These are phyloP conservation scores for Alca torda DNA, from an alignment of 2,797 vertebrate species.

Conservation along the genomic window DNA sequence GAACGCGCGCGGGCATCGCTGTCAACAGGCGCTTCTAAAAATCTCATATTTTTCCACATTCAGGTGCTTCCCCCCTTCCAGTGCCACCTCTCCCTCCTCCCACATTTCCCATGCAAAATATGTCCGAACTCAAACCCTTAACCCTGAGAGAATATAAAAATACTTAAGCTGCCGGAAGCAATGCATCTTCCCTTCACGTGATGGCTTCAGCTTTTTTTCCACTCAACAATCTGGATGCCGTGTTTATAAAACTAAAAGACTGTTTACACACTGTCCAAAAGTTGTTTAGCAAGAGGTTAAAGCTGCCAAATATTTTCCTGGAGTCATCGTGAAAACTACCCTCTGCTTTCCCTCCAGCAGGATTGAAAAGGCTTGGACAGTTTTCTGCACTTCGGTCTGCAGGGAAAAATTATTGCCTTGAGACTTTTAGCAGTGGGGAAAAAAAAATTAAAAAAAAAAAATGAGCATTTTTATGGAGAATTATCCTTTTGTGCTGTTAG, in stretches of 20 bases:
- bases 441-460: not conserved
- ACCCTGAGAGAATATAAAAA: not conserved
- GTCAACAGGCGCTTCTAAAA: not conserved
- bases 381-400: not conserved
- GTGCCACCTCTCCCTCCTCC: not conserved
- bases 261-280: slow-evolving; percentile 29
- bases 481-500: not conserved
- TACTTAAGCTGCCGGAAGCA: slow-evolving; percentile 11
- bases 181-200: slow-evolving; percentile 8
- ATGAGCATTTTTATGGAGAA: not conserved
- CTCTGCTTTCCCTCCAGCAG: not conserved
- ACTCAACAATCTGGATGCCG: not conserved
- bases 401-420: not conserved
- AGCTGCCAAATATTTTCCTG: slow-evolving; percentile 32
- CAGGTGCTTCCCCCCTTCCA: not conserved
- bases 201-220: not conserved
- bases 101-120: not conserved
- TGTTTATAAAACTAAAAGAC: slow-evolving; percentile 37
- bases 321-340: not conserved
- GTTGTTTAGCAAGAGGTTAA: slow-evolving; percentile 33
- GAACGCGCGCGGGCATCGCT: rapidly evolving
- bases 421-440: not conserved
- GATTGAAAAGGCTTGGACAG: not conserved
- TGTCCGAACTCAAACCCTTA: not conserved
- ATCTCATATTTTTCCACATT: not conserved